Percentiles rank a stretch among this genome's conserved stretches.
Conservation (phyloP, 2,113 vertebrate genomes). For the Ibidorhyncha struthersii region DNA sequence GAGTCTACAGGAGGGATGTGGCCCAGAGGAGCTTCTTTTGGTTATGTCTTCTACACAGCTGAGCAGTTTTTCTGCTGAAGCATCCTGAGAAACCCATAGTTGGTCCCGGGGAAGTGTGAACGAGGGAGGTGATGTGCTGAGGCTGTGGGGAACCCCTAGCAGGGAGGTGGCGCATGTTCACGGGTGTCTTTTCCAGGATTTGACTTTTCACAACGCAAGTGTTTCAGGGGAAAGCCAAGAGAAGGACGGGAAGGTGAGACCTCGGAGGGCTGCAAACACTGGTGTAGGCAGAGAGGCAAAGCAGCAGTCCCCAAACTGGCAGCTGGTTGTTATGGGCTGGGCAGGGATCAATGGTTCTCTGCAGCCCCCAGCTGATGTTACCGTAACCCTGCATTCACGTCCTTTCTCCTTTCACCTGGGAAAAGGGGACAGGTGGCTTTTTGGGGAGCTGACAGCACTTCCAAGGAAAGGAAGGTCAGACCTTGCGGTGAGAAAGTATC, state of each 20-base stretch:
- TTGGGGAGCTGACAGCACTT: background rate
- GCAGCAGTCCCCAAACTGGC: background rate
- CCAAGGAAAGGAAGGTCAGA: background rate
- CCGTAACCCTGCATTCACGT: background rate
- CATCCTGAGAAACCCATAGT: background rate
- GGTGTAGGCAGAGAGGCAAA: background rate
- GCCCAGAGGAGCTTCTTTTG: background rate
- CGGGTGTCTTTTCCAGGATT: background rate
- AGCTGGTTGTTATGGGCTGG: background rate
- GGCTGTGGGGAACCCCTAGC: background rate
- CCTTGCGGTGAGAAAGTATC: background rate
- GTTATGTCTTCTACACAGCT: background rate
- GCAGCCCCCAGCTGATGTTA: background rate
- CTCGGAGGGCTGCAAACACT: background rate
- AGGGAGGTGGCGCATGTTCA: background rate
- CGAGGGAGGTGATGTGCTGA: background rate
- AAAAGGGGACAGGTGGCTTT: background rate
- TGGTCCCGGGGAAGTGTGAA: background rate
- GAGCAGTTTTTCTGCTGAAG: background rate
- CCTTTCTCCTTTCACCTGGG: background rate
- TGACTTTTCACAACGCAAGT: background rate
- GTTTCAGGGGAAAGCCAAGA: background rate
- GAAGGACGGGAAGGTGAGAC: background rate
- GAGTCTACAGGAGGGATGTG: background rate
- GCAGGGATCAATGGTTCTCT: background rate